Percentiles rank a stretch among this genome's conserved stretches.
These are phyloP conservation scores for Mactra quadrangularis DNA, from an alignment of 1,140 invertebrate species.

Conservation along the genomic window DNA sequence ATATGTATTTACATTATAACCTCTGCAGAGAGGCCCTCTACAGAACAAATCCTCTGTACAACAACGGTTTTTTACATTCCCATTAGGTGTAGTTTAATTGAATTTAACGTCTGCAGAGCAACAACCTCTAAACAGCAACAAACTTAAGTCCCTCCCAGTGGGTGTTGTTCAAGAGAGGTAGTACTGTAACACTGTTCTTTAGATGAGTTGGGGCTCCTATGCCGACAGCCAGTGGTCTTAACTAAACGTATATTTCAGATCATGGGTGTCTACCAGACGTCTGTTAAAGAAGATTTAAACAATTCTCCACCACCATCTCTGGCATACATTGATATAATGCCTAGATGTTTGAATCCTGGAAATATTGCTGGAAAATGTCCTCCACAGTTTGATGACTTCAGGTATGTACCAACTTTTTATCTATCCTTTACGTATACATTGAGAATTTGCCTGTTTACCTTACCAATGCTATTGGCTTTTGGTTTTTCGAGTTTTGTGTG, in stretches of 20 bases:
- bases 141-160: too few relatives aligned
- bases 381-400: slow-evolving; percentile 67
- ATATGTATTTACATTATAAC: background rate
- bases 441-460: slow-evolving; percentile 61
- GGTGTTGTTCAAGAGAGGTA: too few relatives aligned
- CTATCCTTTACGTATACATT: slow-evolving; percentile 69
- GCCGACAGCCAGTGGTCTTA: background rate
- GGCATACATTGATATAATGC: slow-evolving; percentile 71
- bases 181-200: background rate
- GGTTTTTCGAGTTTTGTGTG: slow-evolving; percentile 65
- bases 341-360: slow-evolving; percentile 52
- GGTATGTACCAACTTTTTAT: slow-evolving; percentile 27
- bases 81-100: too few relatives aligned
- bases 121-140: too few relatives aligned
- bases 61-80: too few relatives aligned
- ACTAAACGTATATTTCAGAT: background rate
- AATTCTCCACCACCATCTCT: slow-evolving; percentile 42
- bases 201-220: background rate
- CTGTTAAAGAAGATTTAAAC: too few relatives aligned
- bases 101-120: too few relatives aligned
- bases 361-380: slow-evolving; percentile 52
- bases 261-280: background rate
- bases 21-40: too few relatives aligned
- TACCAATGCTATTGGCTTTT: slow-evolving; percentile 40
- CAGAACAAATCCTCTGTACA: too few relatives aligned